These are phyloP conservation scores for Bombus turneri DNA, from an alignment of 1,140 invertebrate genomes.

Conservation along the genomic window DNA sequence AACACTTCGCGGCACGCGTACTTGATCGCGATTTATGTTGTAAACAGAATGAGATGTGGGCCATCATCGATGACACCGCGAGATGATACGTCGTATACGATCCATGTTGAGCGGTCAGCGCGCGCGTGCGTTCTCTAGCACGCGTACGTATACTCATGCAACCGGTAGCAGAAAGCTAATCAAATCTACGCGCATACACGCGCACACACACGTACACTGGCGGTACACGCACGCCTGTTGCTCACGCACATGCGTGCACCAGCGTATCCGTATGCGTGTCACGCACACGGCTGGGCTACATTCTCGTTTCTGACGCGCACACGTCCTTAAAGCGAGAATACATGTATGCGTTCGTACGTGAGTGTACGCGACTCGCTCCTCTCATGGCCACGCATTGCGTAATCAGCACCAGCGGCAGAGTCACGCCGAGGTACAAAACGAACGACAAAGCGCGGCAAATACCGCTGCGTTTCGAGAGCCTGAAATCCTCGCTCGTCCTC, in stretches of 20 bases:
- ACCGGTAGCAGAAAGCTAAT: constrained; percentile 5
- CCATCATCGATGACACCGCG: constrained; percentile 46
- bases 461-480: constrained; percentile 67
- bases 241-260: constrained; percentile 29
- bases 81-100: constrained; percentile 12
- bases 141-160: background rate
- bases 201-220: background rate
- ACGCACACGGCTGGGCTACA: constrained; percentile 42
- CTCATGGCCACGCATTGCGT: constrained; percentile 81
- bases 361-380: constrained; percentile 68
- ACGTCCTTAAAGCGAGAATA: constrained; percentile 61
- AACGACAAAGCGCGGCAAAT: constrained; percentile 75
- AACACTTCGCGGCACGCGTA: constrained; percentile 25
- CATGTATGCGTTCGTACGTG: constrained; percentile 32
- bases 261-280: constrained; percentile 34
- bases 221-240: constrained; percentile 32
- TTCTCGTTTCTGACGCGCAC: constrained; percentile 53
- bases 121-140: constrained; percentile 12
- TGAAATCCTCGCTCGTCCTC: constrained; percentile 58
- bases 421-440: constrained; percentile 75
- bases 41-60: constrained; percentile 52
- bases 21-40: constrained; percentile 48
- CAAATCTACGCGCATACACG: background rate
- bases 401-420: constrained; percentile 76
- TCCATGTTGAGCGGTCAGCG: background rate